Conservation (phyloP, 92 coral and sea anemone genomes). For the Porites rus region DNA sequence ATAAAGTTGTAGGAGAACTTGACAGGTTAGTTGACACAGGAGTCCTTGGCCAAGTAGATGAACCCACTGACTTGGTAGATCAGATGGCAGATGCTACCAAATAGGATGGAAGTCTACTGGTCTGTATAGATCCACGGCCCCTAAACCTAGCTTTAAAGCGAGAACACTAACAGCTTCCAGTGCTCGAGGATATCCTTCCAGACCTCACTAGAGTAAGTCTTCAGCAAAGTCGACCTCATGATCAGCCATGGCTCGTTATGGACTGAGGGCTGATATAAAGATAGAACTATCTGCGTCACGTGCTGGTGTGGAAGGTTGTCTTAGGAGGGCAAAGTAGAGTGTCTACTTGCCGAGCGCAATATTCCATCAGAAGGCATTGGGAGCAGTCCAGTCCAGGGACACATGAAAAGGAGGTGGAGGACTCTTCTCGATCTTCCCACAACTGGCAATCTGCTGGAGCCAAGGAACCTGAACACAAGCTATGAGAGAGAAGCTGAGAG, state of each 20-base stretch:
- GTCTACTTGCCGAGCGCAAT: slow-evolving; percentile 18
- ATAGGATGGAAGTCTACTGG: slow-evolving; percentile 3
- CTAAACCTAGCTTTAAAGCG: slow-evolving; percentile 6
- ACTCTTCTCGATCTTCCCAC: slow-evolving; percentile 36
- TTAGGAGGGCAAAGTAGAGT: not conserved
- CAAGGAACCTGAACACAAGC: slow-evolving; percentile 5
- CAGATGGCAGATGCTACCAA: slow-evolving; percentile 6
- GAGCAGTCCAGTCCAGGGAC: slow-evolving; percentile 47
- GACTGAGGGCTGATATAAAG: not conserved
- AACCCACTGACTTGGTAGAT: slow-evolving; percentile 13
- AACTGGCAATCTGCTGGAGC: slow-evolving; percentile 21
- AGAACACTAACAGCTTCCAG: not conserved
- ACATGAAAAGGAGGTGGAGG: slow-evolving; percentile 41
- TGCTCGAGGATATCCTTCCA: slow-evolving; percentile 37
- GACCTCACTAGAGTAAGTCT: slow-evolving; percentile 20
- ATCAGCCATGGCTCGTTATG: not conserved
- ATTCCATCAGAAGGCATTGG: slow-evolving; percentile 47
- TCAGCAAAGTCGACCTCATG: slow-evolving; percentile 33
- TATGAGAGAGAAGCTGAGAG: slow-evolving; percentile 38
- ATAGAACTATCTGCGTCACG: not conserved
- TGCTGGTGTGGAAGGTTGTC: slow-evolving; percentile 1
- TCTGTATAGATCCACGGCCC: slow-evolving; percentile 26
- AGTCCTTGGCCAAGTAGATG: slow-evolving; percentile 14
- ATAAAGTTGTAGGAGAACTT: not conserved
- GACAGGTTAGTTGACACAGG: not conserved